Evolutionary conservation across 2,888 invertebrate genomes (phyloP).

Genomic region (Xestia ashworthii): DNA sequence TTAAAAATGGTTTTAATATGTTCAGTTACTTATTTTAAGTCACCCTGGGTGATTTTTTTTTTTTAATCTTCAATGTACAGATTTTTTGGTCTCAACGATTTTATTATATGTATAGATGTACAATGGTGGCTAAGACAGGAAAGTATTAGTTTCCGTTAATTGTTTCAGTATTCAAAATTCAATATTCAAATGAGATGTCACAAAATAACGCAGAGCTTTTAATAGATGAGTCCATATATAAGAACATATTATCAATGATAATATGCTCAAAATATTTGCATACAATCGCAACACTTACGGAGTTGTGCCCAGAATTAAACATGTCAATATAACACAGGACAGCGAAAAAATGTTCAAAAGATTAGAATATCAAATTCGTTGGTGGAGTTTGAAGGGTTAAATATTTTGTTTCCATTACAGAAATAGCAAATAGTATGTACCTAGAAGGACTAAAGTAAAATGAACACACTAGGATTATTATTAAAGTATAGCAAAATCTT

Average conservation of each 20-base stretch:
- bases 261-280: slow-evolving; percentile 68
- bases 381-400: background rate
- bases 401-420: background rate
- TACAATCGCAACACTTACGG: slow-evolving; percentile 72
- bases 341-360: slow-evolving; percentile 18
- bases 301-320: slow-evolving; percentile 64
- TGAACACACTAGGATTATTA: background rate
- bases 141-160: slow-evolving; percentile 61
- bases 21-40: too few relatives aligned
- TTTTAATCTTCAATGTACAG: too few relatives aligned
- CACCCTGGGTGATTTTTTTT: too few relatives aligned
- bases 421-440: background rate
- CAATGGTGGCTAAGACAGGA: slow-evolving; percentile 45
- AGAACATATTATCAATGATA: slow-evolving; percentile 48
- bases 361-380: slow-evolving; percentile 7
- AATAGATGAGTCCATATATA: slow-evolving; percentile 64
- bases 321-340: slow-evolving; percentile 27
- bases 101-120: too few relatives aligned
- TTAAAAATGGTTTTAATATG: too few relatives aligned
- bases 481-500: background rate
- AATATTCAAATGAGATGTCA: slow-evolving; percentile 64
- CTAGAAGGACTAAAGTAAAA: background rate
- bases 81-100: too few relatives aligned
- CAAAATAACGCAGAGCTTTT: slow-evolving; percentile 60
- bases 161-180: slow-evolving; percentile 57